These are phyloP conservation scores for Parochlus steinenii DNA, from an alignment of 2,888 invertebrate genomes.

Conservation along the genomic window DNA sequence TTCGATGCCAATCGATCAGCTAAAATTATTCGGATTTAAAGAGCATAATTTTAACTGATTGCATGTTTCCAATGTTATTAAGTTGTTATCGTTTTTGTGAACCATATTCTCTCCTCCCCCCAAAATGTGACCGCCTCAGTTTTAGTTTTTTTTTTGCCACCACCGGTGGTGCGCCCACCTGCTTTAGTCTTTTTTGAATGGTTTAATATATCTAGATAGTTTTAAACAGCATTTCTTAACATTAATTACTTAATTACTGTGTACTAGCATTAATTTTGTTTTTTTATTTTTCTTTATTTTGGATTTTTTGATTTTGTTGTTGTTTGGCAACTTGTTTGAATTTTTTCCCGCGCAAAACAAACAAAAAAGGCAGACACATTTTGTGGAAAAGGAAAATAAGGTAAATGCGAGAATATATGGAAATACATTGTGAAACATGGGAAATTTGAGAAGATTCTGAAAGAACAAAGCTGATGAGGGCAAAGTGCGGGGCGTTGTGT, in stretches of 20 bases:
- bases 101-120: conserved; percentile 2
- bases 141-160: conserved; percentile 2
- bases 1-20: no score
- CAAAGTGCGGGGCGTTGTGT: conserved; percentile 3
- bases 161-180: no score
- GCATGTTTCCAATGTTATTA: conserved; percentile 13
- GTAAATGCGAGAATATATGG: conserved; percentile 24
- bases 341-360: conserved; percentile 1
- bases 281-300: background rate
- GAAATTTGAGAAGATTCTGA: conserved; percentile 14
- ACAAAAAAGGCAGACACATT: conserved; percentile 4
- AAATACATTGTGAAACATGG: conserved; percentile 34
- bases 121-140: conserved; percentile 12
- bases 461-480: conserved; percentile 6
- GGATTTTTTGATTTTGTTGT: no score
- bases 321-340: background rate
- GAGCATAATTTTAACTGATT: no score
- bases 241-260: background rate
- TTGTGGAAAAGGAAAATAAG: conserved; percentile 28
- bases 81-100: conserved; percentile 11
- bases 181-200: no score
- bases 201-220: background rate
- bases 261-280: background rate
- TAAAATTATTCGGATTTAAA: no score
- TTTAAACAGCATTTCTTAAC: conserved; percentile 1